Evolutionary conservation across 35 echinoderm and acorn worm genomes (phyloP).

Genomic region (Strongylocentrotus purpuratus): DNA sequence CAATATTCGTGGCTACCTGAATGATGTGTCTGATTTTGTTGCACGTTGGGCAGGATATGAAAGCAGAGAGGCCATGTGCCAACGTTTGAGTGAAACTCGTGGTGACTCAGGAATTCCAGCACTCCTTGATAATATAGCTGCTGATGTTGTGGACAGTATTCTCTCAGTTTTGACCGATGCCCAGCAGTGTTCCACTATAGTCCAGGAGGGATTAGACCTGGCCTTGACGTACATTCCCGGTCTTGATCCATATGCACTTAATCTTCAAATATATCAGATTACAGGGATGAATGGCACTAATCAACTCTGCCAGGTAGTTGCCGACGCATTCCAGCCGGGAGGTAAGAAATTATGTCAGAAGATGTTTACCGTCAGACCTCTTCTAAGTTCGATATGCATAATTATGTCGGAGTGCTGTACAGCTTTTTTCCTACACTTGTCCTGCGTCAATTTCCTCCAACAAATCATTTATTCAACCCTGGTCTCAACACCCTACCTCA

Average conservation of each 20-base stretch:
- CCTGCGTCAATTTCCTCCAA: too few relatives aligned
- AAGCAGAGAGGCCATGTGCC: conserved; percentile 2
- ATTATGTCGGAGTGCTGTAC: too few relatives aligned
- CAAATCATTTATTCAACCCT: too few relatives aligned
- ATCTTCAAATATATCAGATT: not conserved
- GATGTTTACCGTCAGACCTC: too few relatives aligned
- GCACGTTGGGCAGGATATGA: not conserved
- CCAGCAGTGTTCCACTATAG: not conserved
- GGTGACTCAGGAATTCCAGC: too few relatives aligned
- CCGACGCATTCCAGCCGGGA: not conserved
- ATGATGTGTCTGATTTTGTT: not conserved
- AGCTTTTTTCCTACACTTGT: too few relatives aligned
- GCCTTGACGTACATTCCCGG: not conserved
- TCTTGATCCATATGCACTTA: not conserved
- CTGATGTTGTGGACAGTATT: not conserved
- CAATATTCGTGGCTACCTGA: not conserved
- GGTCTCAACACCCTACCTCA: too few relatives aligned
- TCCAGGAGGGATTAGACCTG: not conserved
- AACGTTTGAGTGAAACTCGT: not conserved
- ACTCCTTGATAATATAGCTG: not conserved
- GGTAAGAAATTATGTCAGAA: not conserved
- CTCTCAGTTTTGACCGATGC: not conserved
- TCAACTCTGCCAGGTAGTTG: not conserved
- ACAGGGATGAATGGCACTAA: not conserved
- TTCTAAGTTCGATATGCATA: too few relatives aligned